Evolutionary conservation across 2,797 vertebrate species (phyloP), one percentile per base, ranked within the genome.

Genomic region (Antennarius maculatus): DNA sequence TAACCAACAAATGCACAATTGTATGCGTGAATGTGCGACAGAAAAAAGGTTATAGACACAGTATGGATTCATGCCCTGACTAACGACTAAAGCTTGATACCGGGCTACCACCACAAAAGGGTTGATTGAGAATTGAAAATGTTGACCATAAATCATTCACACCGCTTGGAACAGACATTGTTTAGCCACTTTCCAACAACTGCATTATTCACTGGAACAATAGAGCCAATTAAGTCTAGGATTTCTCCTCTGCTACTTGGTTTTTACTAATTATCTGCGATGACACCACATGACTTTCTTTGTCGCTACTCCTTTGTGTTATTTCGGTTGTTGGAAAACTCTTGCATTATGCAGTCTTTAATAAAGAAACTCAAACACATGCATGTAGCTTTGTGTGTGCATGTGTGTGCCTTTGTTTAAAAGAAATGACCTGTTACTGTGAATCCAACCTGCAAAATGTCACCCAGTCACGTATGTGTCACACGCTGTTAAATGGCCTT

Each of bases 61-160:
- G 11, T 43, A 14, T 41, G 11, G 37, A 7, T 12, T 42, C 1
- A 42, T 5, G 41, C 41, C 41, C 10, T 42, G 41, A 42, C 13
- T 42, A 12, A 42, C 13, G 2, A 42, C 41, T 11, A 11, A 12
- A 4, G 41, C 13, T 42, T 14, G 41, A 12, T 42, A 4, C 41
- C 5, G 3, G 13, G 10, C 41, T 61, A 48, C 58, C 2, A 8
- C 69, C 63, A 23, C 52, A 61, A 52, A 52, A 71, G 11, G 61
- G 29, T 45, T 23, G 37, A 67, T 75, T 71, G 61, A 16, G 63
- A 74, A 74, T 57, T 16, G 9, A 17, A 74, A 51, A 27, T 3
- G 34, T 49, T 1, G 28, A 49, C 50, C n/a, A 74, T 77, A 56
- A 74, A 77, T 77, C 67, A 74, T 54, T 64, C 53, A 70, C 52